A percentile compares a stretch with the other conserved stretches of the same genome.
Conservation (phyloP, 2,797 vertebrate species). For the Labeo calbasu region DNA sequence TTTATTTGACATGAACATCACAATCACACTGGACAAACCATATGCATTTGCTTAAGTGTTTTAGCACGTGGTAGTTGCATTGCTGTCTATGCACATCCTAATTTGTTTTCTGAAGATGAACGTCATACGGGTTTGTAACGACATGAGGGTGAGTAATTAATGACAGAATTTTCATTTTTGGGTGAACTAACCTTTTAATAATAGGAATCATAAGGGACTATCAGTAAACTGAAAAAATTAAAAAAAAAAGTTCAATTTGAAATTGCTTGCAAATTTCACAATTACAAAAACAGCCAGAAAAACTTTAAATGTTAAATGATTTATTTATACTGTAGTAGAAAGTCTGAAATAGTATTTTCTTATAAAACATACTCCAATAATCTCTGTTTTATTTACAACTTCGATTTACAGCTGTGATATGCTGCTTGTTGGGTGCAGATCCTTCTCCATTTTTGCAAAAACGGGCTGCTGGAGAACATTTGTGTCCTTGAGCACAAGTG, state of each 20-base stretch:
- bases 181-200: background rate
- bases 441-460: background rate
- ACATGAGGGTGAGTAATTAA: no score
- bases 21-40: no score
- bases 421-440: background rate
- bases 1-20: no score
- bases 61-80: no score
- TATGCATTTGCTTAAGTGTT: no score
- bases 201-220: background rate
- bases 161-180: no score
- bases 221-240: background rate
- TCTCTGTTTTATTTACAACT: background rate
- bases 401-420: background rate
- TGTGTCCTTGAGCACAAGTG: conserved; percentile 2
- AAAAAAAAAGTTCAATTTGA: background rate
- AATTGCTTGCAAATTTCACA: background rate
- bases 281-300: background rate
- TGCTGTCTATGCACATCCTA: no score
- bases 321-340: background rate
- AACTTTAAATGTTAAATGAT: background rate
- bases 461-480: background rate
- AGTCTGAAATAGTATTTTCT: background rate
- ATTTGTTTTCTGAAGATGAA: no score
- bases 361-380: background rate
- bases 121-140: no score